phyloP scores from a whole-genome alignment of 2,113 vertebrate genomes.

The Polyodon spathula region DNA sequence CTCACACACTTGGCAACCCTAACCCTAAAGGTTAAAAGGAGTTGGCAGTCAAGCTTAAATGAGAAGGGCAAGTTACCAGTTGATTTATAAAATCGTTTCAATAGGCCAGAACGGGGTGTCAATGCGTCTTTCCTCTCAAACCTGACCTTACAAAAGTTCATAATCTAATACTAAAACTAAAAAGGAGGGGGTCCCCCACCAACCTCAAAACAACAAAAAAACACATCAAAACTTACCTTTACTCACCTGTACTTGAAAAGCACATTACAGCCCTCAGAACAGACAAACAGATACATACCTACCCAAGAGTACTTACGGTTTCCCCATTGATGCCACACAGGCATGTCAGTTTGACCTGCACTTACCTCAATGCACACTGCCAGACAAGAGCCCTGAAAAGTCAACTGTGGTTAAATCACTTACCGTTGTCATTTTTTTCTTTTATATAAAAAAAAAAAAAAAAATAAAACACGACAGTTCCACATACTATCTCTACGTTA shows the following conservation, averaged over 20 bases:
- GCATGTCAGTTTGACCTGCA: slow-evolving; percentile 37
- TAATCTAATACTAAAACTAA: too few species aligned
- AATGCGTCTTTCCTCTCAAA: too few species aligned
- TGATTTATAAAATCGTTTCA: too few species aligned
- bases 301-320: slow-evolving; percentile 55
- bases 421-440: slow-evolving; percentile 33
- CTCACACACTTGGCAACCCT: too few species aligned
- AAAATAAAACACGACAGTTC: slow-evolving; percentile 60
- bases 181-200: too few species aligned
- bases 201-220: too few species aligned
- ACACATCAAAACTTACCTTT: slow-evolving; percentile 17
- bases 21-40: too few species aligned
- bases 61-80: too few species aligned
- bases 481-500: slow-evolving; percentile 34
- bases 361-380: slow-evolving; percentile 42
- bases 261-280: slow-evolving; percentile 32
- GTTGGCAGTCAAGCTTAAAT: too few species aligned
- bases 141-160: too few species aligned
- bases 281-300: slow-evolving; percentile 53
- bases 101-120: too few species aligned
- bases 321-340: slow-evolving; percentile 26
- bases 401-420: slow-evolving; percentile 51
- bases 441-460: slow-evolving; percentile 56
- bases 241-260: slow-evolving; percentile 36
- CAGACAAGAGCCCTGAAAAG: slow-evolving; percentile 45